Percentiles rank a stretch among this genome's conserved stretches.
These are phyloP conservation scores for Aporophyla lueneburgensis DNA, from an alignment of 2,888 invertebrate genomes.

Conservation along the genomic window DNA sequence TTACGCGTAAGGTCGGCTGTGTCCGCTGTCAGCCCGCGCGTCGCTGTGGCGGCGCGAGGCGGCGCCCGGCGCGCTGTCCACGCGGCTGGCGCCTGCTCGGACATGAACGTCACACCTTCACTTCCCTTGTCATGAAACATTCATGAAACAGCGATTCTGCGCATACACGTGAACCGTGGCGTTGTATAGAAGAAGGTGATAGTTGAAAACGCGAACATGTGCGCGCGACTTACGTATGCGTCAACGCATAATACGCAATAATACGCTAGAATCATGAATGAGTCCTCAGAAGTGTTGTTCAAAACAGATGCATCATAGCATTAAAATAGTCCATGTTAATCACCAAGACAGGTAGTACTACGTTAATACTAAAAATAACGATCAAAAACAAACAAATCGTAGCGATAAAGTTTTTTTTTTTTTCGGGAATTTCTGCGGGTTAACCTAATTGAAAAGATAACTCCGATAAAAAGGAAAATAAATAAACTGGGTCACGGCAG, in stretches of 20 bases:
- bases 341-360: conserved; percentile 11
- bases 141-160: conserved; percentile 27
- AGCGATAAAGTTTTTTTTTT: conserved; percentile 31
- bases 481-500: conserved; percentile 10
- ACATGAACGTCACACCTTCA: conserved; percentile 23
- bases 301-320: conserved; percentile 6
- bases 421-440: conserved; percentile 21
- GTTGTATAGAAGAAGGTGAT: conserved; percentile 22
- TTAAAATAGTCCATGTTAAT: conserved; percentile 10
- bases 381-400: conserved; percentile 29
- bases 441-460: conserved; percentile 42
- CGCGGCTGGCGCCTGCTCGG: conserved; percentile 71
- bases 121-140: conserved; percentile 24
- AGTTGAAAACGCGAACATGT: conserved; percentile 9
- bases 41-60: conserved; percentile 72
- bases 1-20: conserved; percentile 69
- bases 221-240: background rate
- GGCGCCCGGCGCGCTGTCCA: conserved; percentile 70
- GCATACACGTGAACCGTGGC: conserved; percentile 28
- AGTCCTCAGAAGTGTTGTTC: background rate
- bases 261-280: conserved; percentile 17
- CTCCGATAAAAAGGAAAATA: conserved; percentile 47
- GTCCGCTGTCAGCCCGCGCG: conserved; percentile 74
- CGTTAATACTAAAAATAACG: conserved; percentile 4
- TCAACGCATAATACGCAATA: background rate